Percentiles rank a stretch among this genome's conserved stretches.
Conservation (phyloP, 2,797 vertebrate species). For the Mus spretus region DNA sequence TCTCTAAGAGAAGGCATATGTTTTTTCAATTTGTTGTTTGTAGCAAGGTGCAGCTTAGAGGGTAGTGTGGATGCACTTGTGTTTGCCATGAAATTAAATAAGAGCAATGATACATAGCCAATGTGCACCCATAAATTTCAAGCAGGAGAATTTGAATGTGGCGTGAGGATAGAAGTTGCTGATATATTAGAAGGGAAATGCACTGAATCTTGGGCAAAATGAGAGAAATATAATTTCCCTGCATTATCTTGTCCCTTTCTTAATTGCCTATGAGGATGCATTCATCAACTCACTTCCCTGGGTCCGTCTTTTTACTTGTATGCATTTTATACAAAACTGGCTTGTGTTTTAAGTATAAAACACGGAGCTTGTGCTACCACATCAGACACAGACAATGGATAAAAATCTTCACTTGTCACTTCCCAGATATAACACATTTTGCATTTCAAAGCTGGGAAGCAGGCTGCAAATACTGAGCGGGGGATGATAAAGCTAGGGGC, state of each 20-base stretch:
- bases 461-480: slow-evolving; percentile 39
- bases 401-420: slow-evolving; percentile 82
- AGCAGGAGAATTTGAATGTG: slow-evolving; percentile 80
- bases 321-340: slow-evolving; percentile 78
- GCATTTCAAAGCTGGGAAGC: slow-evolving; percentile 73
- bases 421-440: slow-evolving; percentile 79
- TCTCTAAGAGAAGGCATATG: slow-evolving; percentile 73
- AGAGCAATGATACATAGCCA: slow-evolving; percentile 83
- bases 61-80: slow-evolving; percentile 58
- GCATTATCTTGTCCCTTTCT: slow-evolving; percentile 85
- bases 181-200: slow-evolving; percentile 78
- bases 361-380: slow-evolving; percentile 78
- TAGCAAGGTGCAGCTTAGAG: slow-evolving; percentile 80
- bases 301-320: slow-evolving; percentile 29
- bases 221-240: slow-evolving; percentile 84
- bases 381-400: slow-evolving; percentile 83
- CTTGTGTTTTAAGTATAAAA: slow-evolving; percentile 80
- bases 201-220: slow-evolving; percentile 80
- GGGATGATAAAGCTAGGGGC: slow-evolving; percentile 7
- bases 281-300: slow-evolving; percentile 77
- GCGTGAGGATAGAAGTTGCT: slow-evolving; percentile 75
- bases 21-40: slow-evolving; percentile 78
- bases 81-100: slow-evolving; percentile 85
- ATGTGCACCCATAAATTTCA: slow-evolving; percentile 81
- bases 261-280: slow-evolving; percentile 84